Conservation (phyloP, 2,113 vertebrate species). For the Cottus gobio region DNA sequence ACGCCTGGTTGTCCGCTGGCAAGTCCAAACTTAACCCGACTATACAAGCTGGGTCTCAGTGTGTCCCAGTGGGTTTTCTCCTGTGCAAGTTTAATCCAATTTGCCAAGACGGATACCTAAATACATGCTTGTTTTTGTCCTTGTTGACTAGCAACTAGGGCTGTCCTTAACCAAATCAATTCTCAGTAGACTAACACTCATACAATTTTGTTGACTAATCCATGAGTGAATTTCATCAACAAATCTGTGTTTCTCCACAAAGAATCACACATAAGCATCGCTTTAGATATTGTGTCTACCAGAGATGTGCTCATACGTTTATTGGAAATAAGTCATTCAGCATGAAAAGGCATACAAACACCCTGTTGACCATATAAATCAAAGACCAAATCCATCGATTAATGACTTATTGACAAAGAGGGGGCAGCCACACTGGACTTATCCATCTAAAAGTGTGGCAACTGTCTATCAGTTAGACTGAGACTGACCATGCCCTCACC, state of each 20-base stretch:
- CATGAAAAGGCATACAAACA: background rate
- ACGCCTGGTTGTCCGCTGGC: constrained; percentile 21
- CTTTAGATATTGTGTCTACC: no score
- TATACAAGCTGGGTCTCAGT: constrained; percentile 18
- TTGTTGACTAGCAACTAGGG: background rate
- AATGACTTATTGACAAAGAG: no score
- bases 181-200: background rate
- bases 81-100: background rate
- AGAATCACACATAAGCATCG: background rate
- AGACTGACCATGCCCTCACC: background rate
- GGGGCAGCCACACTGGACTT: no score
- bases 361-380: no score
- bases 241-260: background rate
- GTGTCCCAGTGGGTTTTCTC: background rate
- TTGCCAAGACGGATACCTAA: background rate
- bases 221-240: background rate
- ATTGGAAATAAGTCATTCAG: background rate
- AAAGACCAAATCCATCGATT: no score
- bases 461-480: background rate
- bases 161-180: background rate
- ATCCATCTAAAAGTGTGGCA: background rate
- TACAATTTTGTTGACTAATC: background rate
- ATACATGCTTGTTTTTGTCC: background rate
- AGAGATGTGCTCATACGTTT: background rate
- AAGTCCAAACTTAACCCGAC: constrained; percentile 46